A percentile compares a stretch with the other conserved stretches of the same genome.
These are phyloP conservation scores for Scolopax rusticola DNA, from an alignment of 2,797 vertebrate species.

Conservation along the genomic window DNA sequence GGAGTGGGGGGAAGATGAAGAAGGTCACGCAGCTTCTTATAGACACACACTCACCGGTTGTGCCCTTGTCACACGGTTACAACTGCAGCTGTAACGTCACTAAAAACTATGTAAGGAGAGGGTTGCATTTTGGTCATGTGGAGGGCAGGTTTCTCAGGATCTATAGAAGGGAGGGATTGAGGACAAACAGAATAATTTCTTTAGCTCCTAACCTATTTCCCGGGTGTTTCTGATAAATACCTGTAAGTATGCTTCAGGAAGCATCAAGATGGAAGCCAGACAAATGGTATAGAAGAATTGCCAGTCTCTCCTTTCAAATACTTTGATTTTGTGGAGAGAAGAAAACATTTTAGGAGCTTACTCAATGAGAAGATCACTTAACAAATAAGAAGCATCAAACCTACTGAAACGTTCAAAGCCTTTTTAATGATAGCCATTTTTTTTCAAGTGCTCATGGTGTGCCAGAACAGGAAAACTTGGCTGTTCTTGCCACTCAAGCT, in stretches of 20 bases:
- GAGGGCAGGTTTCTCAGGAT: background rate
- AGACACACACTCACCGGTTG: background rate
- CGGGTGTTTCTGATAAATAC: background rate
- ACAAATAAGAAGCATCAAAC: background rate
- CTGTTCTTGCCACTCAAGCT: background rate
- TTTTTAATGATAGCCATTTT: background rate
- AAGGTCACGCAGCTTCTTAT: conserved; percentile 27
- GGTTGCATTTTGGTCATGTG: background rate
- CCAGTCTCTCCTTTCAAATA: background rate
- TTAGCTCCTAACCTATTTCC: background rate
- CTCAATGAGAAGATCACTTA: background rate
- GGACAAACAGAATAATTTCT: background rate
- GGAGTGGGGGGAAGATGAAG: background rate
- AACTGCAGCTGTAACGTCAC: background rate
- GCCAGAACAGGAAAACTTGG: background rate
- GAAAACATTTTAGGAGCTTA: background rate
- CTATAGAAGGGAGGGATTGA: background rate
- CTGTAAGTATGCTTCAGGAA: background rate
- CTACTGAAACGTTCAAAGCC: background rate
- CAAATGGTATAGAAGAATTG: background rate
- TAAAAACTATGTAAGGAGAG: background rate
- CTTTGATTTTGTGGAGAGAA: background rate
- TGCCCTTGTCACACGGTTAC: background rate
- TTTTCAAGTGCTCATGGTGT: background rate
- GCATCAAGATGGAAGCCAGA: background rate